phyloP scores from a whole-genome alignment of 2,888 invertebrate genomes.

The Tetramorium bicarinatum region DNA sequence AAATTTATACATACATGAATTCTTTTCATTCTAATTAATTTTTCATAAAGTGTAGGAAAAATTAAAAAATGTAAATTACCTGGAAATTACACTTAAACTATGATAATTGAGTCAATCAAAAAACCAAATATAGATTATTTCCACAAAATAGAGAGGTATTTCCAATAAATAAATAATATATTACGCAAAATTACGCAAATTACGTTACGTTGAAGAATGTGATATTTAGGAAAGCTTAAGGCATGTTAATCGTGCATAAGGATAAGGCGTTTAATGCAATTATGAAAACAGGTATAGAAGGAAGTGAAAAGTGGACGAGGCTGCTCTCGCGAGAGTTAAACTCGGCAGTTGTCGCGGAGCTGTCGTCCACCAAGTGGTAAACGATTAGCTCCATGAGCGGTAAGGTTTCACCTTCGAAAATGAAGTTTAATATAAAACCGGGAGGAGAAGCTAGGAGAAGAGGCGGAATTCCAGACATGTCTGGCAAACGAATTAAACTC shows the following conservation, averaged over 20 bases:
- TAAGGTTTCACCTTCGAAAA: constrained; percentile 50
- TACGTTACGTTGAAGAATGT: constrained; percentile 1
- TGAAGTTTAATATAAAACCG: constrained; percentile 46
- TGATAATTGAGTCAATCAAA: not conserved
- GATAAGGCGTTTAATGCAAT: not conserved
- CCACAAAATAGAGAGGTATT: not conserved
- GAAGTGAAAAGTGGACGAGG: constrained; percentile 32
- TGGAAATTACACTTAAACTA: not conserved
- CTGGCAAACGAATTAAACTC: constrained; percentile 77
- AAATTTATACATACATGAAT: not conserved
- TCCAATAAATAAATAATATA: not conserved
- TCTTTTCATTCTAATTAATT: not conserved
- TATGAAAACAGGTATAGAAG: constrained; percentile 25
- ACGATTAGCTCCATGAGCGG: constrained; percentile 46
- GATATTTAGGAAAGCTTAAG: not conserved
- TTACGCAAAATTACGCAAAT: constrained; percentile 10
- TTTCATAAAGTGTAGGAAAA: not conserved
- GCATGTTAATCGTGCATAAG: constrained; percentile 12
- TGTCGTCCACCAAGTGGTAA: not conserved
- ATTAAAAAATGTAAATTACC: not conserved
- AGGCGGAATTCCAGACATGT: constrained; percentile 75
- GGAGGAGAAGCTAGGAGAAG: constrained; percentile 13
- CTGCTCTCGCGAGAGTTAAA: not conserved
- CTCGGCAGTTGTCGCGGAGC: not conserved
- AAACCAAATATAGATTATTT: constrained; percentile 26